Conservation (phyloP, 2,888 invertebrate genomes). For the Tachina fera region DNA sequence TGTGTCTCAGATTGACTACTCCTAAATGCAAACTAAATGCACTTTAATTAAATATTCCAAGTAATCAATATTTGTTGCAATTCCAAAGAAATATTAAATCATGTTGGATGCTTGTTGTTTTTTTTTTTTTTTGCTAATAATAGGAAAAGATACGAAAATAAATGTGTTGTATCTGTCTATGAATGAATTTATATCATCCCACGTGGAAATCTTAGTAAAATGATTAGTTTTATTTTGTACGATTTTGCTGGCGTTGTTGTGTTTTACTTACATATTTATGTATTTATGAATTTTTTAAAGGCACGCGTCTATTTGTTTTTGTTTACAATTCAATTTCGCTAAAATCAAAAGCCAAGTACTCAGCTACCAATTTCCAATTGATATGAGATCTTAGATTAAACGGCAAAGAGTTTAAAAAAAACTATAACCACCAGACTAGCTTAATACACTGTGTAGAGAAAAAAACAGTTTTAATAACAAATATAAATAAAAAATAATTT, state of each 20-base stretch:
- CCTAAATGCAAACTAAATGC: conserved; percentile 9
- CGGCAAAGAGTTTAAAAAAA: conserved; percentile 16
- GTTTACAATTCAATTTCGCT: conserved; percentile 25
- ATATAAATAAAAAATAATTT: conserved; percentile 9
- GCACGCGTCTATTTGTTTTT: conserved; percentile 58
- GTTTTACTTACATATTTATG: not conserved
- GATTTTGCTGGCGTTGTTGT: not conserved
- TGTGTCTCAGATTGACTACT: not conserved
- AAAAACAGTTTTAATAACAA: not conserved
- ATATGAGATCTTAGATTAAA: conserved; percentile 49
- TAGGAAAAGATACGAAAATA: conserved; percentile 25
- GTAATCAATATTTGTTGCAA: conserved; percentile 23
- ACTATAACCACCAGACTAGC: not conserved
- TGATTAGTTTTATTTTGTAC: conserved; percentile 14
- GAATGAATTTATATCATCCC: conserved; percentile 53
- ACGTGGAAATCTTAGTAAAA: conserved; percentile 44
- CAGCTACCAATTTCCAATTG: conserved; percentile 60
- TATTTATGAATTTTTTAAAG: conserved; percentile 43
- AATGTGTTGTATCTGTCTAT: conserved; percentile 1
- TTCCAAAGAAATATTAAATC: conserved; percentile 17
- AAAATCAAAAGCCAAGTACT: conserved; percentile 36
- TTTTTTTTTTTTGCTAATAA: conserved; percentile 43
- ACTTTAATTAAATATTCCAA: conserved; percentile 30
- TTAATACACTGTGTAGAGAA: not conserved
- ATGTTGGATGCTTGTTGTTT: not conserved